Base-by-base conservation (phyloP, 2,888 invertebrate species). In the Ditula angustiorana region DNA sequence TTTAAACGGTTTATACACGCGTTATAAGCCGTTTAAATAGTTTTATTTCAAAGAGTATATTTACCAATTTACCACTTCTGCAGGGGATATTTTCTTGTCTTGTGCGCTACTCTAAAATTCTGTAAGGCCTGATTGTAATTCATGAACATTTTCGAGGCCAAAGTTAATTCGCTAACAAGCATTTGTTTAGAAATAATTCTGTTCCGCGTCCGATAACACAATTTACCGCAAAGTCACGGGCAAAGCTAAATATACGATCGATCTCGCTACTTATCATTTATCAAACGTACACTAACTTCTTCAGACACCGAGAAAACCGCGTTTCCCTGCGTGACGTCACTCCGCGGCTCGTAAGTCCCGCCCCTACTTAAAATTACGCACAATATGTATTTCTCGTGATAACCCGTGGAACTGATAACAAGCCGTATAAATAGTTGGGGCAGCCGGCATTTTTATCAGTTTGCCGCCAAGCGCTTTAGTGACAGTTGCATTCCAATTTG, bases 391-490 rank as follows among this genome's bases (percentile, higher is more conserved):
- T 30, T 19, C 50, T 49, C 33, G 23, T 53, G 64, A 64, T 64
- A 64, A 59, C 60, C 21, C 53, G 57, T 30, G 24, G n/a, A n/a
- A 44, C 30, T 66, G 68, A 91, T 91, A 91, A 86, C 74, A 67
- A 35, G 33, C 30, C 56, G 72, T 85, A 83, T 91, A 91, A 81
- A 90, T 87, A 85, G 74, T 26, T 49, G 69, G 60, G 33, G 46
- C 70, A 64, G 46, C 69, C 66, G 74, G 71, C 68, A 67, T 74
- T 66, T 72, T 76, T 76, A 78, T 77, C 87, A 91, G 88, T 91
- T 77, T 72, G 69, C 77, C 80, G 75, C 81, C 74, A 73, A 63
- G 77, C 75, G 75, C 67, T 52, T 68, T 23, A 47, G 67, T 67
- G 69, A 71, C 26, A 41, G 44, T 58, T 26, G 21, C 19, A 33